phyloP scores from a whole-genome alignment of 2,113 vertebrate genomes.

The Uropsilus gracilis region DNA sequence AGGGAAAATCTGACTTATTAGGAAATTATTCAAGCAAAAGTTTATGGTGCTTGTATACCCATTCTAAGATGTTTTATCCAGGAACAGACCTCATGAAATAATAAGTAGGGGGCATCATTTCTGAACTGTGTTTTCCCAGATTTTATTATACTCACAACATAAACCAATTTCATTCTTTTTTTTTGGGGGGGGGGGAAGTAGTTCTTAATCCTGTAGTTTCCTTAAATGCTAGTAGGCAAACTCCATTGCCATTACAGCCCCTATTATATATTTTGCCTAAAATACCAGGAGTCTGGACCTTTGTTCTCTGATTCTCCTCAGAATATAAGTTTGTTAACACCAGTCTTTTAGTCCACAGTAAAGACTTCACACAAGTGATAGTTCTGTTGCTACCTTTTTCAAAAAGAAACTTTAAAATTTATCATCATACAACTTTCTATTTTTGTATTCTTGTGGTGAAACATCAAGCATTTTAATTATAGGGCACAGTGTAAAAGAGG shows the following conservation, averaged over 20 bases:
- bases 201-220: neutral
- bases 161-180: neutral
- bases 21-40: neutral
- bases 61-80: neutral
- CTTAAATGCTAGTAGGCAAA: neutral
- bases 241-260: neutral
- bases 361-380: neutral
- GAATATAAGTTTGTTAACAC: neutral
- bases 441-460: constrained; percentile 18
- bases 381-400: neutral
- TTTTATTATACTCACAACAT: neutral
- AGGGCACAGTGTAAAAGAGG: neutral
- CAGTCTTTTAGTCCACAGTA: neutral
- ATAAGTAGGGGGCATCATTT: neutral
- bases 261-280: neutral
- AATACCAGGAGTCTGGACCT: neutral
- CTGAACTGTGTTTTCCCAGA: neutral
- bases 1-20: neutral
- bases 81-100: neutral
- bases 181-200: neutral
- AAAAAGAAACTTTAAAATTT: neutral
- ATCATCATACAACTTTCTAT: neutral
- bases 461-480: constrained; percentile 44
- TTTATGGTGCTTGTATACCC: neutral
- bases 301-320: neutral